phyloP scores from a whole-genome alignment of 2,797 vertebrate genomes.

The Silurus aristotelis region DNA sequence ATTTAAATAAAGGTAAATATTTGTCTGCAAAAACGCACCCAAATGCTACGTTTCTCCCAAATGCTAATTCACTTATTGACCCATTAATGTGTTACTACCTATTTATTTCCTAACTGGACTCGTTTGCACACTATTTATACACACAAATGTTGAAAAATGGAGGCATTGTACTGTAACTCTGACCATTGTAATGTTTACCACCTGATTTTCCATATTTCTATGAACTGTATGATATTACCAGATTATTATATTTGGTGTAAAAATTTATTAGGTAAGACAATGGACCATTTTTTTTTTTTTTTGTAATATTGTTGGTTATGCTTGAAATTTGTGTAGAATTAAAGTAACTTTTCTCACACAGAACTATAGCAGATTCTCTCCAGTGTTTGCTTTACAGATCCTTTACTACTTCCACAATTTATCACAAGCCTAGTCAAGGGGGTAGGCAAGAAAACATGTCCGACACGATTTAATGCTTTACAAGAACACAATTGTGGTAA shows the following conservation, averaged over 20 bases:
- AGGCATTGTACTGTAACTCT: constrained; percentile 27
- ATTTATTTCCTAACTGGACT: constrained; percentile 3
- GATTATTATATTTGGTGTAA: constrained; percentile 32
- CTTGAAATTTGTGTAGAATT: constrained; percentile 5
- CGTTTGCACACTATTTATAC: constrained; percentile 8
- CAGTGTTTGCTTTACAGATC: too few relatives aligned
- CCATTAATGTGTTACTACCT: background rate
- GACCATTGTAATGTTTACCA: constrained; percentile 34
- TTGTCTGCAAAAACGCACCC: background rate
- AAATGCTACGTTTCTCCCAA: background rate
- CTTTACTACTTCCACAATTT: background rate
- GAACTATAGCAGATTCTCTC: background rate
- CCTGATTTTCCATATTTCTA: constrained; percentile 4
- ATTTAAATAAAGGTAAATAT: background rate
- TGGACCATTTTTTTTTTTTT: constrained; percentile 40
- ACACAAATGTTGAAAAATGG: background rate
- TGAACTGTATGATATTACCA: constrained; percentile 23
- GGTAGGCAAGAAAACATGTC: background rate
- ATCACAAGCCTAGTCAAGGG: background rate
- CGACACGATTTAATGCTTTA: background rate
- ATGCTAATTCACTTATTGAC: background rate
- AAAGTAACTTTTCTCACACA: constrained; percentile 15
- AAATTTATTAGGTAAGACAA: constrained; percentile 19
- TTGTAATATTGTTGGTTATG: constrained; percentile 3
- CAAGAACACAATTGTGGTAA: background rate